Percentiles rank a stretch among this genome's conserved stretches.
Conservation (phyloP, 2,113 vertebrate species). For the Albula goreensis region DNA sequence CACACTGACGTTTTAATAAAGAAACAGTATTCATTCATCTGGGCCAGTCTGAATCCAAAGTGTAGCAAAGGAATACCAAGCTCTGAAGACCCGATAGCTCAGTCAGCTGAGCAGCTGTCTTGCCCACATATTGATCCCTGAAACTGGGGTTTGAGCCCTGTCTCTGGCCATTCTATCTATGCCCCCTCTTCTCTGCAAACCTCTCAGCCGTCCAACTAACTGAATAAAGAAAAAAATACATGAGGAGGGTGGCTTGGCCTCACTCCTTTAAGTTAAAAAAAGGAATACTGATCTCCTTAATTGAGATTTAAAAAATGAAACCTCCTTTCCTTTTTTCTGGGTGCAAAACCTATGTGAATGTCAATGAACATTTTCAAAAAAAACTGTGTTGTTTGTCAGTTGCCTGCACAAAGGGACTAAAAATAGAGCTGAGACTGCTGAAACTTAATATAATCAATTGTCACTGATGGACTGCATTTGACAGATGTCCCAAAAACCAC, state of each 20-base stretch:
- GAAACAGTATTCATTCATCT: constrained; percentile 32
- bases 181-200: too few species aligned
- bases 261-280: too few species aligned
- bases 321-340: not conserved
- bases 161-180: too few species aligned
- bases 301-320: too few species aligned
- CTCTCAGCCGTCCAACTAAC: too few species aligned
- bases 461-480: not conserved
- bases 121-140: too few species aligned
- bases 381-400: not conserved
- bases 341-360: not conserved
- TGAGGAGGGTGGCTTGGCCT: too few species aligned
- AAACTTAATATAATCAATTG: not conserved
- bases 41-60: not conserved
- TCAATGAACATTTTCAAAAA: not conserved
- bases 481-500: not conserved
- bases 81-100: too few species aligned
- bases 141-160: too few species aligned
- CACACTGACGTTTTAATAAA: constrained; percentile 14
- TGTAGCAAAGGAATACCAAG: not conserved
- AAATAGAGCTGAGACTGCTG: not conserved
- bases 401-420: not conserved
- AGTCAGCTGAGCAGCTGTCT: too few species aligned
- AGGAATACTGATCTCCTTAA: too few species aligned
- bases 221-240: too few species aligned